A percentile compares a stretch with the other conserved stretches of the same genome.
These are phyloP conservation scores for Erynnis tages DNA, from an alignment of 2,888 invertebrate species.

Conservation along the genomic window DNA sequence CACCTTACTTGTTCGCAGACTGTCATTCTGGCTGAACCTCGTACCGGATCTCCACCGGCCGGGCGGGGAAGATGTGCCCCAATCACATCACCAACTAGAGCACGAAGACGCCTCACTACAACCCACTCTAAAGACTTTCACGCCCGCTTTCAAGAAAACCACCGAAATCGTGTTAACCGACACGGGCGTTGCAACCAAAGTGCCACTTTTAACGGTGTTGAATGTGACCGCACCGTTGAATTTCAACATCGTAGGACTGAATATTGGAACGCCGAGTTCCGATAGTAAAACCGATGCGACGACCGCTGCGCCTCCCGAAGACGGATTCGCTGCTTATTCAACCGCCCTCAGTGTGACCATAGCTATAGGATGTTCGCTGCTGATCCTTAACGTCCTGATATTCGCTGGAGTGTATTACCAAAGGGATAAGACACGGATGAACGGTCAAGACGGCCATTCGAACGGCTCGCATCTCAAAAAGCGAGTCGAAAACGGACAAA, in stretches of 20 bases:
- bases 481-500: constrained; percentile 91
- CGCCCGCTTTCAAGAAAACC: constrained; percentile 78
- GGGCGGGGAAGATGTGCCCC: constrained; percentile 92
- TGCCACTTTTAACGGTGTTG: constrained; percentile 59
- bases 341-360: constrained; percentile 96
- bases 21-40: constrained; percentile 97
- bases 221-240: constrained; percentile 72
- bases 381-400: constrained; percentile 95
- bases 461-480: constrained; percentile 83
- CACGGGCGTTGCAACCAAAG: constrained; percentile 64
- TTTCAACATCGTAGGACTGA: constrained; percentile 65
- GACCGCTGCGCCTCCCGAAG: constrained; percentile 86
- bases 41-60: constrained; percentile 95
- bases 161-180: constrained; percentile 73
- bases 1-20: constrained; percentile 62
- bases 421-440: constrained; percentile 90
- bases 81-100: constrained; percentile 91
- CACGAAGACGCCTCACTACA: constrained; percentile 84
- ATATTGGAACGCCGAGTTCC: constrained; percentile 61
- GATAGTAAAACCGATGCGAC: constrained; percentile 66
- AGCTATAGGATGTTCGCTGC: constrained; percentile 95
- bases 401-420: constrained; percentile 98
- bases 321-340: constrained; percentile 94
- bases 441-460: constrained; percentile 78
- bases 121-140: constrained; percentile 80